Conservation (phyloP, 2,113 vertebrate species). For the Paracanthobrama guichenoti region DNA sequence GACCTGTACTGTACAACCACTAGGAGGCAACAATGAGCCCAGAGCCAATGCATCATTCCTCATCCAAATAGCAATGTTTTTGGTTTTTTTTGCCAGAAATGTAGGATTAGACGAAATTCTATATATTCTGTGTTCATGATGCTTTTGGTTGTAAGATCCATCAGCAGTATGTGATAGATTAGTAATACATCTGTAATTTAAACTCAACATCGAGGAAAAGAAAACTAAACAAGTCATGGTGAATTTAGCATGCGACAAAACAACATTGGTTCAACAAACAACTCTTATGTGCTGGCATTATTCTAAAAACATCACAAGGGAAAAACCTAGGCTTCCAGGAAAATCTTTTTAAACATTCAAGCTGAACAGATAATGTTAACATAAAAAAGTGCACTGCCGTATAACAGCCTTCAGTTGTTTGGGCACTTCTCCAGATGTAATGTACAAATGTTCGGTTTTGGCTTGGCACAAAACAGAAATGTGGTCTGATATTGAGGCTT, state of each 20-base stretch:
- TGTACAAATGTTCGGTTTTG: conserved; percentile 45
- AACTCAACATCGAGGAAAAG: background rate
- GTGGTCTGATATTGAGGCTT: conserved; percentile 36
- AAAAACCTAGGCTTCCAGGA: conserved; percentile 7
- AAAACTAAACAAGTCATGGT: background rate
- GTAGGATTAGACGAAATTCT: background rate
- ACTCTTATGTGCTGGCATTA: background rate
- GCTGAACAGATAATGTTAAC: conserved; percentile 21
- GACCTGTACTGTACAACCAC: conserved; percentile 25
- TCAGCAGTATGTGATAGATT: conserved; percentile 1
- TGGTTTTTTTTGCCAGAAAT: background rate
- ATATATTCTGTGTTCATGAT: conserved; percentile 6
- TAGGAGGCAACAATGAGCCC: conserved; percentile 34
- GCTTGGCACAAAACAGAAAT: conserved; percentile 15
- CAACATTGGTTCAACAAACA: background rate
- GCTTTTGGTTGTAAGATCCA: background rate
- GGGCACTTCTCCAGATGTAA: conserved; percentile 40
- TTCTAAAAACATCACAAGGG: conserved; percentile 1
- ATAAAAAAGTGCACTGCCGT: background rate
- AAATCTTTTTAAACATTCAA: conserved; percentile 8
- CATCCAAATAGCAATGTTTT: background rate
- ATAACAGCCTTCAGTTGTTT: conserved; percentile 28
- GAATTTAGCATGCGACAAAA: conserved; percentile 11
- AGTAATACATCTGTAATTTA: background rate
- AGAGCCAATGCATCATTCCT: background rate